Evolutionary conservation across 2,888 invertebrate genomes (phyloP), one percentile per base, ranked within the genome.

Genomic region (Lapara coniferarum): DNA sequence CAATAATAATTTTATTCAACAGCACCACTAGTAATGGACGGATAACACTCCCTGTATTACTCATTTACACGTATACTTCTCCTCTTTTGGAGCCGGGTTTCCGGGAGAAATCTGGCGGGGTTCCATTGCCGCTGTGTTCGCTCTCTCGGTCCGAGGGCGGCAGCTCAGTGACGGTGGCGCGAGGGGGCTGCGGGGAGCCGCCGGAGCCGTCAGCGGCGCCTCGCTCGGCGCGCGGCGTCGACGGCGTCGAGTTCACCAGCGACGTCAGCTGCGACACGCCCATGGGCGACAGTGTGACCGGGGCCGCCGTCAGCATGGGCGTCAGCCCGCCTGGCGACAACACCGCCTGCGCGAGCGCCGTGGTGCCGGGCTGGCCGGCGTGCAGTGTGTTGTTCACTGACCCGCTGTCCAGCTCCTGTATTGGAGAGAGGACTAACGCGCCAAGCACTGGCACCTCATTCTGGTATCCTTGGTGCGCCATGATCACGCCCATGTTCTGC

Each of bases 361-460:
- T 95, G 0, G 97, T 96, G 12, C 96, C 95, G 8, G 97, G 96
- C 88, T 96, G 95, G 46, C 96, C 95, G 46, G 96, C 95, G 84
- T 96, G 96, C 77, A 96, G 86, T 66, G 96, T 96, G 82, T 96
- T 96, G 84, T 96, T 96, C 66, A 96, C 96, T 0, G 96, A 96
- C 53, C 95, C 95, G 73, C 96, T 96, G 79, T 97, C 98, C 76
- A 97, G 92, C 89, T 98, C 98, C 76, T 97, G 97, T 72, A 98
- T 98, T 0, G 97, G 97, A 2, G 97, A 97, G 16, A 98, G 91
- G 56, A 97, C 95, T 46, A 97, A 90, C 12, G 96, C 97, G 81
- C 97, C 96, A 3, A 97, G 95, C 53, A 97, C 96, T 3, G 97
- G 96, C 66, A 96, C 94, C 78, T 97, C 97, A 72, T 95, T 95